phyloP scores from a whole-genome alignment of 2,113 vertebrate genomes.

The Cephalopholis sonnerati region DNA sequence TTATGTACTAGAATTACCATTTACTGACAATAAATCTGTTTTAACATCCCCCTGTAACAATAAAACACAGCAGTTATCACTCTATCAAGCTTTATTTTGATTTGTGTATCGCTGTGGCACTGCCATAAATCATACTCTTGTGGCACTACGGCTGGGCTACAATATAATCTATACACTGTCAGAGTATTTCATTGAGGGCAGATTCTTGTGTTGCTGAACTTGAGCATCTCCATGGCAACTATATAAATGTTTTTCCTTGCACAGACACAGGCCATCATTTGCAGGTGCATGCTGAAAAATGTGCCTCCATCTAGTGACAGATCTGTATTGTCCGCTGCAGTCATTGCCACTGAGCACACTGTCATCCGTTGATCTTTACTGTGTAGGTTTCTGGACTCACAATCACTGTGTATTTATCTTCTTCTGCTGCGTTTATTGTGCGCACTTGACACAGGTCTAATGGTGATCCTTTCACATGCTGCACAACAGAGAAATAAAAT shows the following conservation, averaged over 20 bases:
- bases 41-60: slow-evolving; percentile 32
- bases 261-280: slow-evolving; percentile 6
- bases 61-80: slow-evolving; percentile 50
- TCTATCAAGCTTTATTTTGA: slow-evolving; percentile 47
- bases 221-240: slow-evolving; percentile 45
- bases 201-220: slow-evolving; percentile 6
- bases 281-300: neutral
- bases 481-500: neutral
- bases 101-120: slow-evolving; percentile 18
- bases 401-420: neutral
- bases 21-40: slow-evolving; percentile 33
- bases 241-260: slow-evolving; percentile 30
- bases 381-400: neutral
- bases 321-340: slow-evolving; percentile 12
- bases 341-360: neutral
- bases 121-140: slow-evolving; percentile 45
- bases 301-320: slow-evolving; percentile 23
- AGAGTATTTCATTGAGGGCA: slow-evolving; percentile 12
- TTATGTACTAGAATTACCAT: slow-evolving; percentile 16
- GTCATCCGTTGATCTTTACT: neutral
- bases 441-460: neutral
- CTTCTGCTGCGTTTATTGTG: neutral
- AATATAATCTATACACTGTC: slow-evolving; percentile 38
- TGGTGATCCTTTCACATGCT: neutral
- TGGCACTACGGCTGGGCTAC: slow-evolving; percentile 1